Base-by-base conservation (phyloP, 2,888 invertebrate species). In the Boloria selene region DNA sequence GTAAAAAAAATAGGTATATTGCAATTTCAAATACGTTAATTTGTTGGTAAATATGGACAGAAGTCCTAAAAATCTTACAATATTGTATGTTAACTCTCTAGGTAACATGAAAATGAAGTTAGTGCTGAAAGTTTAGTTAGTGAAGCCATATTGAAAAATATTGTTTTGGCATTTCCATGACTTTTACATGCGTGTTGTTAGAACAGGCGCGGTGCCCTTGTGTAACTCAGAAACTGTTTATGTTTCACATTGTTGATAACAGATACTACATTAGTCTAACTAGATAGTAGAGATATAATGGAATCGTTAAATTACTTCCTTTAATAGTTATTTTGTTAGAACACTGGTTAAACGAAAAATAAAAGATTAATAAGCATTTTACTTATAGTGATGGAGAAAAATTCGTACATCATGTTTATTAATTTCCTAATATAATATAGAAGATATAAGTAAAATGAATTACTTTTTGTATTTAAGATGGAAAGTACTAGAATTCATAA, bases 201-300 rank as follows among this genome's bases (percentile, higher is more conserved):
- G 58, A 64, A 64, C 66, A 76, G 81, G 81, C 75, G 82, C 75
- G 81, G 75, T 71, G 75, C 70, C 75, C 77, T 77, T 76, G 75
- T 65, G 63, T 70, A 65, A 73, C 73, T 75, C 72, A 73, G 72
- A 78, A 79, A 75, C 76, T 77, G 75, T 78, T 77, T 79, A 78
- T 77, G 78, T 82, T 62, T 54, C 55, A 74, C 75, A 78, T 76
- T 77, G 76, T 72, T 75, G 70, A 68, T 59, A 67, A 45, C 45
- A 67, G 60, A 64, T 69, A 61, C 61, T 59, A 68, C 49, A 47
- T 50, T 61, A 47, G 52, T 60, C 31, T 54, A 61, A 65, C 54
- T 61, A 65, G 65, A 61, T 16, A 66, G 31, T 18, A 47, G 38
- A 31, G 59, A 59, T 59, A 50, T 50, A 38, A 38, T 17, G 38